Evolutionary conservation across 2,888 invertebrate genomes (phyloP), one percentile per base, ranked within the genome.

Genomic region (Andrena chrysosceles): DNA sequence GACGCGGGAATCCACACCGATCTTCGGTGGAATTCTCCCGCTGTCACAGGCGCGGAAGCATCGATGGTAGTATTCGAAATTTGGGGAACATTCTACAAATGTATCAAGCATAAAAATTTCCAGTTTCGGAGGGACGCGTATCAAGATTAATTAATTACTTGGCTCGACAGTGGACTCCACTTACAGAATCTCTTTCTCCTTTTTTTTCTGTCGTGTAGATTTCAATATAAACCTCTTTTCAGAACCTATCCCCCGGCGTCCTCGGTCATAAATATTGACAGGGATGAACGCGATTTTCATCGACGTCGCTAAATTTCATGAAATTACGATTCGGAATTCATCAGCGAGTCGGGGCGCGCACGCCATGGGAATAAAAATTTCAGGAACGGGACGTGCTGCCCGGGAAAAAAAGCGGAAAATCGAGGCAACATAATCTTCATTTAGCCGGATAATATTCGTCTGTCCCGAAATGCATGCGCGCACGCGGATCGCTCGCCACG

Each of bases 361-460:
- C 62, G 31, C 13, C n/a, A 54, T 2, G 52, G 26, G 64, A 63
- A 66, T 29, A 52, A 64, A 79, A 69, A n/a, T 64, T 60, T 16
- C 60, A 66, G 62, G 54, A 54, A 63, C 54, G 23, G 13, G n/a
- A 26, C 23, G 10, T 10, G 20, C 20, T 26, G 13, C 26, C n/a
- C 29, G 23, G 23, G 23, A 35, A 35, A 49, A 10, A 35, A 33
- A 16, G n/a, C 7, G 16, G 0, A 62, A 63, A 64, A 42, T 54
- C 77, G 52, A 1, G 66, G 26, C 33, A 29, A 60, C 62, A 52
- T 77, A 68, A 81, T 81, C 77, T 72, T 81, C 72, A 68, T 73
- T 81, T 60, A 49, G 67, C 59, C 70, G 70, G 67, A 67, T 77
- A 77, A 77, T 72, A 64, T 52, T 64, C 73, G 63, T 4, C n/a